Evolutionary conservation across 2,797 vertebrate genomes (phyloP).

Genomic region (Semaprochilodus insignis): DNA sequence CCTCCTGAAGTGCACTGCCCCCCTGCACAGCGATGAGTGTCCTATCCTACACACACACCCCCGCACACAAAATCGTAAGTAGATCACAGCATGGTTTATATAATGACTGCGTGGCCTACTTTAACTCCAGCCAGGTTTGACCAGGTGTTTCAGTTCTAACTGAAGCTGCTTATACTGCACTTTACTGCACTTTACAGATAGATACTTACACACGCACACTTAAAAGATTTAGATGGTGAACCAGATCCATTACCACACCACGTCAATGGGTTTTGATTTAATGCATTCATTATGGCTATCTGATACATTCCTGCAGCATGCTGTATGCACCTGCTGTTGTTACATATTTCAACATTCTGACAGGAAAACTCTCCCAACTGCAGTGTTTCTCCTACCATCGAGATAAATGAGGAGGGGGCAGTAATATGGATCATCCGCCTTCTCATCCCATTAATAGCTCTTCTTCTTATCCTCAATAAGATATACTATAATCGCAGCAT

Average conservation of each 20-base stretch:
- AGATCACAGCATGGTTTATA: slow-evolving; percentile 49
- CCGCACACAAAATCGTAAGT: slow-evolving; percentile 28
- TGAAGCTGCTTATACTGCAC: slow-evolving; percentile 38
- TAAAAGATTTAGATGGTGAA: not conserved
- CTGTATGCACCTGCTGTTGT: not conserved
- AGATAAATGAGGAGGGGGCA: not conserved
- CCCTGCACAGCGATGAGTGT: not conserved
- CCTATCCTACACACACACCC: not conserved
- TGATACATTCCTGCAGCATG: not conserved
- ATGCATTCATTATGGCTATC: not conserved
- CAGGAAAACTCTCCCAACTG: not conserved
- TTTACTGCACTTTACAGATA: slow-evolving; percentile 40
- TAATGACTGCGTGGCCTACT: slow-evolving; percentile 47
- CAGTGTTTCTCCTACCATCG: not conserved
- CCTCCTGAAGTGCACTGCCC: not conserved
- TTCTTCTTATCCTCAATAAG: not conserved
- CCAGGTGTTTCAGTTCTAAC: slow-evolving; percentile 42
- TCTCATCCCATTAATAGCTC: not conserved
- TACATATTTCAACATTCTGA: not conserved
- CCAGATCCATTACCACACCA: not conserved
- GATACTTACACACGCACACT: slow-evolving; percentile 35
- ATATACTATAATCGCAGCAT: too few relatives aligned
- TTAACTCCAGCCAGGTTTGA: slow-evolving; percentile 46
- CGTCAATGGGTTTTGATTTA: not conserved
- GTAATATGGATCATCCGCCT: not conserved